Evolutionary conservation across 2,797 vertebrate genomes (phyloP).

Genomic region (Molothrus aeneus): DNA sequence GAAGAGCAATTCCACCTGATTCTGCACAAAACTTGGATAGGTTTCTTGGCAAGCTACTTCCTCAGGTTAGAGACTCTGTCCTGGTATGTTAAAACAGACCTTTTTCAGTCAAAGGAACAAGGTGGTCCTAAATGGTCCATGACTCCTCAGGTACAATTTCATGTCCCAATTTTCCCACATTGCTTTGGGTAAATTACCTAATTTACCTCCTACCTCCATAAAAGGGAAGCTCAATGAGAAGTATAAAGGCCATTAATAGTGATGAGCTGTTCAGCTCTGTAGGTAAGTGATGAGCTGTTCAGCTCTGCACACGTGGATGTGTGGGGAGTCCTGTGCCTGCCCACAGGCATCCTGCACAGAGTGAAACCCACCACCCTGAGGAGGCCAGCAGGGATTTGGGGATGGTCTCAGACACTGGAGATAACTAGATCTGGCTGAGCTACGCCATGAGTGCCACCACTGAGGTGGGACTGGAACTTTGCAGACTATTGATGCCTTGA

Average conservation of each 20-base stretch:
- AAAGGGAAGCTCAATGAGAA: background rate
- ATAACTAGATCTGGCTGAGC: background rate
- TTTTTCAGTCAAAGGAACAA: background rate
- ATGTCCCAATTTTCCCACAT: background rate
- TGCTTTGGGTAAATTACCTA: background rate
- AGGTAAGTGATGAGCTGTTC: background rate
- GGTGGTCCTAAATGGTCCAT: background rate
- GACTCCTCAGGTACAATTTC: background rate
- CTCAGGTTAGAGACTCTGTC: background rate
- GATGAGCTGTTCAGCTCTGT: background rate
- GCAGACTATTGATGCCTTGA: background rate
- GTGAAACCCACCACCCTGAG: background rate
- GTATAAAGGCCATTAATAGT: background rate
- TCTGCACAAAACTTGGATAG: background rate
- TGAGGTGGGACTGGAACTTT: background rate
- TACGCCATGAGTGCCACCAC: background rate
- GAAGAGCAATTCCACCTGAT: background rate
- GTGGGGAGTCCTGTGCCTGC: background rate
- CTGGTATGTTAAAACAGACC: background rate
- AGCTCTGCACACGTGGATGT: background rate
- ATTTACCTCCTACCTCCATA: background rate
- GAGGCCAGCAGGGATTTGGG: background rate
- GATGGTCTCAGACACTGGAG: background rate
- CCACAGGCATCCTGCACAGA: background rate
- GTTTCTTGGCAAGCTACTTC: background rate